Percentiles rank a stretch among this genome's conserved stretches.
phyloP scores from a whole-genome alignment of 2,113 vertebrate genomes.

The Hyperopisus bebe region DNA sequence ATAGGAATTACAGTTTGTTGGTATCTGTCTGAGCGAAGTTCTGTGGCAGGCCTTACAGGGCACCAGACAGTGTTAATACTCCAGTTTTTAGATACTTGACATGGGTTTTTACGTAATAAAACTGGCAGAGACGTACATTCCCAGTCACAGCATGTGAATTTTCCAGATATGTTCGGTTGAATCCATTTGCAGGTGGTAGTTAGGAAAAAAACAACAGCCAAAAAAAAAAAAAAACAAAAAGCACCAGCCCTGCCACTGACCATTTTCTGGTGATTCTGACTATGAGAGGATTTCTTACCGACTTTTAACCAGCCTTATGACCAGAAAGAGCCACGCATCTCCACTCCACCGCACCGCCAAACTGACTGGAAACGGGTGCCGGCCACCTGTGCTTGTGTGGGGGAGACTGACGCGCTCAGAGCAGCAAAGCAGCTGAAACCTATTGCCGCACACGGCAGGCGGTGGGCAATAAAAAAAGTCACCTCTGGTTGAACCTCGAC shows the following conservation, averaged over 20 bases:
- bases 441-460: neutral
- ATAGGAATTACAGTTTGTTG: neutral
- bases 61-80: neutral
- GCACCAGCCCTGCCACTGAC: constrained; percentile 32
- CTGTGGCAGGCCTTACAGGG: neutral
- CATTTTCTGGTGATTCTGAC: constrained; percentile 39
- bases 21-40: neutral
- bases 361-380: constrained; percentile 29
- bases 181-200: neutral
- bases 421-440: constrained; percentile 10
- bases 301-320: constrained; percentile 40
- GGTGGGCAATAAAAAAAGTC: constrained; percentile 11
- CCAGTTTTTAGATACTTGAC: neutral
- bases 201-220: constrained; percentile 3
- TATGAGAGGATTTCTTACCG: constrained; percentile 36
- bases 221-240: too few relatives aligned
- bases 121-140: neutral
- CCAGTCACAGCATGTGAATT: neutral
- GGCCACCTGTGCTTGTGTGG: constrained; percentile 33
- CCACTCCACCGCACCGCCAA: constrained; percentile 13
- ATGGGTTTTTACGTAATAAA: neutral
- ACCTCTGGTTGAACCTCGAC: constrained; percentile 25
- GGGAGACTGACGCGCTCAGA: constrained; percentile 22
- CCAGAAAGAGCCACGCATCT: constrained; percentile 28
- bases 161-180: neutral